A percentile compares a stretch with the other conserved stretches of the same genome.
These are phyloP conservation scores for Baronia brevicornis DNA, from an alignment of 2,888 invertebrate genomes.

Conservation along the genomic window DNA sequence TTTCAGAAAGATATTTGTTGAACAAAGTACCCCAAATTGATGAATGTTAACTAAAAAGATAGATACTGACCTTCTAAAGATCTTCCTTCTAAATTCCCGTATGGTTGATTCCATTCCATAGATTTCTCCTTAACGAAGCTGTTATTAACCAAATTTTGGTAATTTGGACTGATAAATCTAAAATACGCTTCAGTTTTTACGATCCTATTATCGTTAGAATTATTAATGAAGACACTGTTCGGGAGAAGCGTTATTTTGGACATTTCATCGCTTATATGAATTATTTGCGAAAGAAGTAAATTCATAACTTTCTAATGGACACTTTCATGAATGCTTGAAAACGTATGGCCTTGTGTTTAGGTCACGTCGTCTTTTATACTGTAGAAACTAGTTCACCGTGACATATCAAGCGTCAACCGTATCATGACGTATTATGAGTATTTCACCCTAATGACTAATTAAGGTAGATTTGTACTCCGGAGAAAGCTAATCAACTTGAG, in stretches of 20 bases:
- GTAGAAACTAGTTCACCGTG: conserved; percentile 36
- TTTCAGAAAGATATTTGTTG: too few relatives aligned
- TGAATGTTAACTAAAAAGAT: too few relatives aligned
- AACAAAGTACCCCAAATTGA: too few relatives aligned
- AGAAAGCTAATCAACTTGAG: conserved; percentile 15
- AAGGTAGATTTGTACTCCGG: conserved; percentile 12
- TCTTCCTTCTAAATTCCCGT: conserved; percentile 36
- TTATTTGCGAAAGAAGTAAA: too few relatives aligned
- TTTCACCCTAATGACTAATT: conserved; percentile 23
- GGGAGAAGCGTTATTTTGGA: conserved; percentile 47
- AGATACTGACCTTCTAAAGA: conserved; percentile 40
- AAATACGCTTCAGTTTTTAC: conserved; percentile 54
- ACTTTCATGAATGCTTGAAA: background rate
- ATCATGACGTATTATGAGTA: conserved; percentile 30
- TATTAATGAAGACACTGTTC: conserved; percentile 42
- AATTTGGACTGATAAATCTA: conserved; percentile 35
- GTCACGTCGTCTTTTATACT: conserved; percentile 41
- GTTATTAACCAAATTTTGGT: conserved; percentile 31
- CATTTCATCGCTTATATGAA: too few relatives aligned
- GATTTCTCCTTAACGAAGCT: conserved; percentile 38
- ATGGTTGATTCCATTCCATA: conserved; percentile 44
- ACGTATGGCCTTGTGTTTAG: background rate
- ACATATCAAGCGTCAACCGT: conserved; percentile 42
- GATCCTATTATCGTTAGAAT: conserved; percentile 47
- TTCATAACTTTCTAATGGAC: background rate